phyloP scores from a whole-genome alignment of 2,888 invertebrate species.

The Scaeva pyrastri region DNA sequence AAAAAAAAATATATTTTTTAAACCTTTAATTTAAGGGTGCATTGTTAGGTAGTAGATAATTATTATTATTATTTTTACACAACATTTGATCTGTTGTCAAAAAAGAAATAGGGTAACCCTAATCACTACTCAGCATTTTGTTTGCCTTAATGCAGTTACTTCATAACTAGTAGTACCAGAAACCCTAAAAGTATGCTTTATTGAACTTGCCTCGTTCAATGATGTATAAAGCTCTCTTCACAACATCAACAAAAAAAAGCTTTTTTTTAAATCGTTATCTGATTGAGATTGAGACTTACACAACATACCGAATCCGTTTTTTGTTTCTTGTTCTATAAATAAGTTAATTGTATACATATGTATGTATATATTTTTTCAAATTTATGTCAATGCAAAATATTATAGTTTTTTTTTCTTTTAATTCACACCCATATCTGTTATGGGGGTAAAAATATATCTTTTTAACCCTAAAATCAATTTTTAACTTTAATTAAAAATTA shows the following conservation, averaged over 20 bases:
- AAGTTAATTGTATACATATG: neutral
- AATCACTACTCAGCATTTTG: neutral
- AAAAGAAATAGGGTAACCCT: neutral
- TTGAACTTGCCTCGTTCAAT: neutral
- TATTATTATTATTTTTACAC: no score
- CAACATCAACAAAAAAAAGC: neutral
- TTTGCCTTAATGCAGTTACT: neutral
- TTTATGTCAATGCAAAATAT: no score
- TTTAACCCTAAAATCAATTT: no score
- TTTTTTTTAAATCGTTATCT: neutral
- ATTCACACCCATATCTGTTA: neutral
- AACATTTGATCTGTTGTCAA: neutral
- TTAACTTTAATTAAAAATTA: no score
- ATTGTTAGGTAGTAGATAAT: no score
- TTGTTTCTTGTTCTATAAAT: slow-evolving; percentile 1
- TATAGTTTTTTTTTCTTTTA: neutral
- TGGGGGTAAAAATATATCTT: no score
- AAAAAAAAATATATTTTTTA: neutral
- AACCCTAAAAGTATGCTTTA: neutral
- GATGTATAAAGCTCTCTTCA: neutral
- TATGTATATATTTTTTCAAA: neutral
- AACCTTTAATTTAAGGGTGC: no score
- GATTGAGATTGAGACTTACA: no score
- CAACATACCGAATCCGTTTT: neutral
- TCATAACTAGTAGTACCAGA: neutral